Percentiles rank a stretch among this genome's conserved stretches.
Conservation (phyloP, 2,797 vertebrate species). For the Pteropus rufus region DNA sequence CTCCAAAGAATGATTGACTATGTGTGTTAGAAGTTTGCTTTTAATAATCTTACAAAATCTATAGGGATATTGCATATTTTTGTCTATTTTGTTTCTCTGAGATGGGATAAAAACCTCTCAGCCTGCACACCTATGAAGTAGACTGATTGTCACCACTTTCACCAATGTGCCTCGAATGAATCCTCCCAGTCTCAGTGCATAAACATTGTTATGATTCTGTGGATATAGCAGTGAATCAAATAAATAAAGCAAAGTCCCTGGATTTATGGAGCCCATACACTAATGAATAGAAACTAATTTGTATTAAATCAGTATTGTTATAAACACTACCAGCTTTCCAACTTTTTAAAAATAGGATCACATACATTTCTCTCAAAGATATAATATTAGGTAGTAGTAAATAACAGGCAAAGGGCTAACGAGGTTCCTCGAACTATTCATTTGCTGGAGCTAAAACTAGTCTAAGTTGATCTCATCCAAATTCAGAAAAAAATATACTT, state of each 20-base stretch:
- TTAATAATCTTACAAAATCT: conserved; percentile 1
- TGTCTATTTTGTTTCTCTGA: not conserved
- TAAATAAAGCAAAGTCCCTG: not conserved
- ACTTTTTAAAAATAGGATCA: not conserved
- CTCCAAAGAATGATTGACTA: not conserved
- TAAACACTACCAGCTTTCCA: not conserved
- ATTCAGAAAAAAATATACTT: not conserved
- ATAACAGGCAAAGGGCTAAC: not conserved
- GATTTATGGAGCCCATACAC: not conserved
- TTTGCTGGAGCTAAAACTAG: not conserved
- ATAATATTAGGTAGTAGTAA: not conserved
- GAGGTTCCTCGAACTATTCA: not conserved
- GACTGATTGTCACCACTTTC: not conserved
- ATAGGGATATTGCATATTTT: not conserved
- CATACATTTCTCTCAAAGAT: not conserved
- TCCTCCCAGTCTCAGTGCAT: not conserved
- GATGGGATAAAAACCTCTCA: not conserved
- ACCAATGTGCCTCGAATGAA: not conserved
- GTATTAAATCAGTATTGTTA: not conserved
- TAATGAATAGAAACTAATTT: not conserved
- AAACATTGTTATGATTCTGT: not conserved
- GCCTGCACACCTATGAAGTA: not conserved
- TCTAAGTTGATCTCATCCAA: not conserved
- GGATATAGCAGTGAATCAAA: not conserved
- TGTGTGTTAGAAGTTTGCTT: not conserved